Conservation (phyloP, 2,113 vertebrate species). For the Epinephelus cyanopodus region DNA sequence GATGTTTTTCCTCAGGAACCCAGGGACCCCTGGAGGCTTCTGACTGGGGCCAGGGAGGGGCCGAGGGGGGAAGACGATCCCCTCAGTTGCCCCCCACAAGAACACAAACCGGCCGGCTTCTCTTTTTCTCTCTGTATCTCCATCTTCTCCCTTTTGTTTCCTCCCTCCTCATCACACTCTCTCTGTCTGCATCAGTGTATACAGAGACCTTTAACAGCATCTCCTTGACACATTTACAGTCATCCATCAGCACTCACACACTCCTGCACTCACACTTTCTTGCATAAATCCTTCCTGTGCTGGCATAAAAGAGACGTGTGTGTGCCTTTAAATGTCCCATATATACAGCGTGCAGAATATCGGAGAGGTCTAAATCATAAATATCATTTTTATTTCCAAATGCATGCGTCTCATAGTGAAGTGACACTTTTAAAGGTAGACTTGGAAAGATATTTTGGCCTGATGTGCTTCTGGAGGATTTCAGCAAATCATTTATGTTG, state of each 20-base stretch:
- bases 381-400: constrained; percentile 22
- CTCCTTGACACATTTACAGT: constrained; percentile 62
- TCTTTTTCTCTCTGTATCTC: constrained; percentile 17
- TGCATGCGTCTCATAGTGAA: constrained; percentile 2
- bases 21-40: constrained; percentile 88
- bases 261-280: constrained; percentile 81
- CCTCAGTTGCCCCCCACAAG: constrained; percentile 80
- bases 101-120: constrained; percentile 68
- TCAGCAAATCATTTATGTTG: constrained; percentile 46
- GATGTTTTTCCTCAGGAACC: constrained; percentile 97
- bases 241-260: constrained; percentile 48
- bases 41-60: constrained; percentile 84
- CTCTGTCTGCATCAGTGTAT: constrained; percentile 89
- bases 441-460: constrained; percentile 42
- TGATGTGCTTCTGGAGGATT: constrained; percentile 29
- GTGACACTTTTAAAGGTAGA: constrained; percentile 19
- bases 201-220: constrained; percentile 82
- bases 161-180: constrained; percentile 42
- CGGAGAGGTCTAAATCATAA: constrained; percentile 11
- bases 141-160: constrained; percentile 39
- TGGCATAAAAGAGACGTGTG: constrained; percentile 83
- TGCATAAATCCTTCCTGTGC: constrained; percentile 88
- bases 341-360: not conserved
- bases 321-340: not conserved
- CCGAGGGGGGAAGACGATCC: constrained; percentile 82